phyloP scores from a whole-genome alignment of 2,888 invertebrate genomes.

The Ceriagrion tenellum region DNA sequence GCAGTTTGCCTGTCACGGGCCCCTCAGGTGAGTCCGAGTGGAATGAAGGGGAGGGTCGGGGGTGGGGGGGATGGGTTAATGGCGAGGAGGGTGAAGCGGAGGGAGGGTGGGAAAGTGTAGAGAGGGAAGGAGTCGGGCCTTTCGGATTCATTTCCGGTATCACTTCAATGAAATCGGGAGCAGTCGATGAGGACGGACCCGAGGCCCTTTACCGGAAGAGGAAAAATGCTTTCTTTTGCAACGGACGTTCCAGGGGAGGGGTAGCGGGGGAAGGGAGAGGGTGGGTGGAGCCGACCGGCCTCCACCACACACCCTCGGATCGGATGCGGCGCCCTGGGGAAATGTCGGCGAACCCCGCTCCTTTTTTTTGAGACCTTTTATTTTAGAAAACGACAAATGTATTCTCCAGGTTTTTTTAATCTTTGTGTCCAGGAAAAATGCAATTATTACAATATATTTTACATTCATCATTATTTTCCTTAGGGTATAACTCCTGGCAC shows the following conservation, averaged over 20 bases:
- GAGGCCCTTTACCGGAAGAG: neutral
- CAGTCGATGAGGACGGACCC: neutral
- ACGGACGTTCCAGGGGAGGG: neutral
- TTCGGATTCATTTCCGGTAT: constrained; percentile 48
- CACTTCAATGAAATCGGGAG: constrained; percentile 17
- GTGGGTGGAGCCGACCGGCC: no score
- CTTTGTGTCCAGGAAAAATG: no score
- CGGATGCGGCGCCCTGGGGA: neutral
- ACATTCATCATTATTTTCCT: no score
- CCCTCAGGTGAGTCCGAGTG: neutral
- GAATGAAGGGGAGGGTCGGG: neutral
- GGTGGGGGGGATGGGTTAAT: neutral
- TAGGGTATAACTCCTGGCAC: no score
- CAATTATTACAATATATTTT: no score
- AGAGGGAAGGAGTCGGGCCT: neutral
- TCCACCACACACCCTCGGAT: neutral
- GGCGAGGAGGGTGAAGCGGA: neutral
- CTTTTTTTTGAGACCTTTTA: no score
- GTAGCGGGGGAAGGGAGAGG: no score
- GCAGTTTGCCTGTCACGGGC: constrained; percentile 18
- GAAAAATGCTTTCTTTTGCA: constrained; percentile 1
- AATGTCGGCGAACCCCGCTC: neutral
- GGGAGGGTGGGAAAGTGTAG: neutral
- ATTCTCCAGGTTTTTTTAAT: no score
- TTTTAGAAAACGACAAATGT: no score